Evolutionary conservation across 2,888 invertebrate genomes (phyloP).

Genomic region (Ctenicera cuprea): DNA sequence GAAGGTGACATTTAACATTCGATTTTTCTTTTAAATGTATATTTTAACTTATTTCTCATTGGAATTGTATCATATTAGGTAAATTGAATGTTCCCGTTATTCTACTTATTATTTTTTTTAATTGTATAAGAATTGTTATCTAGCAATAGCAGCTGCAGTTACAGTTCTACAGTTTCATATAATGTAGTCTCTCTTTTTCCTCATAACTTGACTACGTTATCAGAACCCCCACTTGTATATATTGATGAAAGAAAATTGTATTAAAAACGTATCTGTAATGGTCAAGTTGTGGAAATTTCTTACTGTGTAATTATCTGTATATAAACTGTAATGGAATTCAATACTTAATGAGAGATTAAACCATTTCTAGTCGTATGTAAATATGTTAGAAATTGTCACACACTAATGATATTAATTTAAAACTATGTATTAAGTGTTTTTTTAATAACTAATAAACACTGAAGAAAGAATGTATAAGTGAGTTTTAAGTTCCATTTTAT

Average conservation of each 20-base stretch:
- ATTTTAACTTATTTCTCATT: constrained; percentile 50
- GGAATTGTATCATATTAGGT: constrained; percentile 18
- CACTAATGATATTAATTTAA: constrained; percentile 68
- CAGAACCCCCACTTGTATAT: constrained; percentile 7
- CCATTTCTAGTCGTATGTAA: constrained; percentile 69
- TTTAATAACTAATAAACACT: constrained; percentile 66
- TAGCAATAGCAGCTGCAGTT: constrained; percentile 38
- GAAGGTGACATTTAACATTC: constrained; percentile 48
- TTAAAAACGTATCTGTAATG: constrained; percentile 31
- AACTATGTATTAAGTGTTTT: constrained; percentile 68
- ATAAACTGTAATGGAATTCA: constrained; percentile 60
- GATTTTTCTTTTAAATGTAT: constrained; percentile 29
- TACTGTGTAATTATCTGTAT: constrained; percentile 62
- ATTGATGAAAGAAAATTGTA: constrained; percentile 8
- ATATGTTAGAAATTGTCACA: constrained; percentile 66
- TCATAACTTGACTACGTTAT: constrained; percentile 21
- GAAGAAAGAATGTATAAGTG: constrained; percentile 21
- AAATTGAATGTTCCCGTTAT: constrained; percentile 35
- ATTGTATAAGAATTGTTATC: constrained; percentile 39
- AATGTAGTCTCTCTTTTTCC: constrained; percentile 33
- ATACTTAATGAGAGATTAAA: constrained; percentile 55
- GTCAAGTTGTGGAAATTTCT: constrained; percentile 47
- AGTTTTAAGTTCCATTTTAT: neutral
- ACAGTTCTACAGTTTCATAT: constrained; percentile 21
- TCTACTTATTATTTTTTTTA: constrained; percentile 35